phyloP scores from a whole-genome alignment of 2,888 invertebrate genomes.

The Parascotia fuliginaria region DNA sequence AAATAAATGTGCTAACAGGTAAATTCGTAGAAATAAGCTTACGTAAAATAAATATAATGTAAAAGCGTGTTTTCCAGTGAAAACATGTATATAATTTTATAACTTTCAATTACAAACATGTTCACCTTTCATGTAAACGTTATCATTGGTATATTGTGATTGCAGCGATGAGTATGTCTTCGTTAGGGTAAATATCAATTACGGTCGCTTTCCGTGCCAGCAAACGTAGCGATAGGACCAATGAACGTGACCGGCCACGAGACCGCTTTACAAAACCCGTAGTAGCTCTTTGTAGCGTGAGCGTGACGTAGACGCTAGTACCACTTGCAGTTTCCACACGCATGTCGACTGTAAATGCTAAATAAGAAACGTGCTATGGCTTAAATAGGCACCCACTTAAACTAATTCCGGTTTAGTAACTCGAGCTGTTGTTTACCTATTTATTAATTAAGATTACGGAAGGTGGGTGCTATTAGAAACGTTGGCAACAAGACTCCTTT shows the following conservation, averaged over 20 bases:
- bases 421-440: constrained; percentile 71
- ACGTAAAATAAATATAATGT: constrained; percentile 17
- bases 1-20: background rate
- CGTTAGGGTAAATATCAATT: constrained; percentile 76
- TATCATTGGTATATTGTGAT: constrained; percentile 53
- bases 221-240: constrained; percentile 58
- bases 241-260: constrained; percentile 51
- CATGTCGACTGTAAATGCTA: constrained; percentile 55
- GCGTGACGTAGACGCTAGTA: constrained; percentile 19
- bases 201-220: constrained; percentile 64
- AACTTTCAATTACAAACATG: too few species aligned
- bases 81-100: too few species aligned
- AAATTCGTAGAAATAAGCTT: background rate
- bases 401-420: constrained; percentile 61
- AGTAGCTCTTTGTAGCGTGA: constrained; percentile 17
- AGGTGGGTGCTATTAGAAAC: constrained; percentile 50
- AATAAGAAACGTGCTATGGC: constrained; percentile 79
- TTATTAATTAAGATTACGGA: constrained; percentile 70
- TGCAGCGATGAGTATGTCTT: constrained; percentile 60
- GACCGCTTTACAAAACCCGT: constrained; percentile 14
- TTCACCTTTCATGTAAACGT: constrained; percentile 18
- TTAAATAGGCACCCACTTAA: constrained; percentile 75
- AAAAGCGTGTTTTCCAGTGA: too few species aligned
- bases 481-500: constrained; percentile 52
- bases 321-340: constrained; percentile 14